Evolutionary conservation across 2,113 vertebrate species (phyloP).

Genomic region (Miniopterus natalensis): DNA sequence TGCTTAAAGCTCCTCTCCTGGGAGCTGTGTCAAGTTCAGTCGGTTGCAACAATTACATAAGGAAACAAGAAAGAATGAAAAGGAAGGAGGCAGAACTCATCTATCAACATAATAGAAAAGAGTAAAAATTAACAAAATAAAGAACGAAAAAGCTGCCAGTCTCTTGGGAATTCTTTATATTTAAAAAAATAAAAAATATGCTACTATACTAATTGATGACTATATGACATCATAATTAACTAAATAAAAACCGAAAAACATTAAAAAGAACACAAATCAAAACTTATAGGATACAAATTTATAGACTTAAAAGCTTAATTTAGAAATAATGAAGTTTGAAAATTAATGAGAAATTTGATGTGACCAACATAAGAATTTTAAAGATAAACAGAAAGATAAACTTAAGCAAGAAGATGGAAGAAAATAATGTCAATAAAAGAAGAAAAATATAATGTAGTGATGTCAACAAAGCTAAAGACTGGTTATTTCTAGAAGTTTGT

Average conservation of each 20-base stretch:
- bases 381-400: neutral
- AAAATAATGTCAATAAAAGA: neutral
- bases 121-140: constrained; percentile 17
- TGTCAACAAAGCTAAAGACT: neutral
- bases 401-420: neutral
- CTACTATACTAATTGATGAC: neutral
- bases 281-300: neutral
- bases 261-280: neutral
- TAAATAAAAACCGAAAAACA: neutral
- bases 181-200: neutral
- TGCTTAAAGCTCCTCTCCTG: constrained; percentile 76
- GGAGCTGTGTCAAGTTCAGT: constrained; percentile 85
- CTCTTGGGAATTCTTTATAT: neutral
- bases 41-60: constrained; percentile 34
- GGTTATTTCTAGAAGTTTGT: neutral
- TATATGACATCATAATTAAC: neutral
- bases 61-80: neutral
- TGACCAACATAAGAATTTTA: neutral
- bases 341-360: constrained; percentile 10
- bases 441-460: neutral
- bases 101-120: neutral
- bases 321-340: neutral
- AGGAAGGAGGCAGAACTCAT: neutral
- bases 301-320: neutral
- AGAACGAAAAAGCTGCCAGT: constrained; percentile 6